Percentiles rank a stretch among this genome's conserved stretches.
These are phyloP conservation scores for Sceliomorpha sp. DNA, from an alignment of 2,888 invertebrate species.

Conservation along the genomic window DNA sequence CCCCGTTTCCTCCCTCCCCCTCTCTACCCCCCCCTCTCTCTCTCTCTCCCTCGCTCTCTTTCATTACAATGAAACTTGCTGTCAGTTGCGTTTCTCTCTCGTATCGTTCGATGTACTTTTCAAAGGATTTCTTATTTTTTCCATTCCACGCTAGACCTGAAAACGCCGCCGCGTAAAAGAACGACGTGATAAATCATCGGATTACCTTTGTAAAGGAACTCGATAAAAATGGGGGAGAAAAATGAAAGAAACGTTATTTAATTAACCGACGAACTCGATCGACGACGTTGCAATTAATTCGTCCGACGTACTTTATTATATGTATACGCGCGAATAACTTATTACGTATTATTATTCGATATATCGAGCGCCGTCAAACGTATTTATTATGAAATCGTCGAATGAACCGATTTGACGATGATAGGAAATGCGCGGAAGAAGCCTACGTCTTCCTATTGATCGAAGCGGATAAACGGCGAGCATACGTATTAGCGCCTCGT, in stretches of 20 bases:
- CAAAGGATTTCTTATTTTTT: too few species aligned
- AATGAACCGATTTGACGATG: conserved; percentile 45
- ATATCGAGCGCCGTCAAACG: conserved; percentile 33
- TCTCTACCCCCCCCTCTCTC: too few species aligned
- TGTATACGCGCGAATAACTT: conserved; percentile 4
- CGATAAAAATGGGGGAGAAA: too few species aligned
- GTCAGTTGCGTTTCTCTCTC: too few species aligned
- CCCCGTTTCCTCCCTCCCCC: neutral
- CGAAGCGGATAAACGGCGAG: conserved; percentile 61
- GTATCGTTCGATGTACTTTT: too few species aligned
- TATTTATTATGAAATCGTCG: conserved; percentile 50
- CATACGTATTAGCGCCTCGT: conserved; percentile 62
- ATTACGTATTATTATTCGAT: conserved; percentile 30
- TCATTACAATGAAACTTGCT: too few species aligned
- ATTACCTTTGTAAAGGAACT: too few species aligned
- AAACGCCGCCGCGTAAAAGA: neutral
- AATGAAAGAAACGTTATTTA: neutral
- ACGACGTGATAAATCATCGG: too few species aligned
- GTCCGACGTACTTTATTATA: too few species aligned
- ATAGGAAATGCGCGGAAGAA: conserved; percentile 38
- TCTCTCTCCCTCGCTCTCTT: too few species aligned
- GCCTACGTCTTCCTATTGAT: conserved; percentile 57
- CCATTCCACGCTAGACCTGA: too few species aligned
- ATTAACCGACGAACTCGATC: neutral
- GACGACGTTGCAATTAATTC: too few species aligned